phyloP scores from a whole-genome alignment of 2,113 vertebrate species.

The Sinocyclocheilus anophthalmus region DNA sequence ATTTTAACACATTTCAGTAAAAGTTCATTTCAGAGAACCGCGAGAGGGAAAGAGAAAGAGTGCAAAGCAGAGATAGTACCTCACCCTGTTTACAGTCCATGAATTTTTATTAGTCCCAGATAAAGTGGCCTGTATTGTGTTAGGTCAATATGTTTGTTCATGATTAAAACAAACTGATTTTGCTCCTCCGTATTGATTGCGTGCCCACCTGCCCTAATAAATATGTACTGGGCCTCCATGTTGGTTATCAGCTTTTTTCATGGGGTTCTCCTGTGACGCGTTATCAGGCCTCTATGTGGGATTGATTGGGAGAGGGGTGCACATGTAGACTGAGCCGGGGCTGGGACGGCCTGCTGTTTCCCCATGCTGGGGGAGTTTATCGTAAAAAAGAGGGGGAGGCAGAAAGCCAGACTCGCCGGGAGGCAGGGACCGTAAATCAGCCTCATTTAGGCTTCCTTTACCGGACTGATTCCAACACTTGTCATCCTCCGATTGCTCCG shows the following conservation, averaged over 20 bases:
- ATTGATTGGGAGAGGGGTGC: slow-evolving; percentile 34
- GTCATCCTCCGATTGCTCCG: slow-evolving; percentile 92
- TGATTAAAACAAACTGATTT: slow-evolving; percentile 77
- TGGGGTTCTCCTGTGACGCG: neutral
- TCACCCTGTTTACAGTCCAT: slow-evolving; percentile 72
- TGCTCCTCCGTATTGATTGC: slow-evolving; percentile 69
- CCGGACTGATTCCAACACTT: slow-evolving; percentile 92
- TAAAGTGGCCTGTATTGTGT: slow-evolving; percentile 74
- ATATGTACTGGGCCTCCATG: slow-evolving; percentile 59
- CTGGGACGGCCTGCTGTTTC: slow-evolving; percentile 63
- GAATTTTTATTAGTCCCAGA: slow-evolving; percentile 78
- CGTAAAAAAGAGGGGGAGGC: slow-evolving; percentile 59
- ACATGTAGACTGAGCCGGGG: neutral
- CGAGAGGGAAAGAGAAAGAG: slow-evolving; percentile 12
- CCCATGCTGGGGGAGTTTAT: slow-evolving; percentile 60
- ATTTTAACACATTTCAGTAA: slow-evolving; percentile 28
- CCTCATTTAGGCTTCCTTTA: slow-evolving; percentile 92
- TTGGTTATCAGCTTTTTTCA: slow-evolving; percentile 61
- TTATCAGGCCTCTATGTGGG: slow-evolving; percentile 39
- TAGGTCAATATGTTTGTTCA: slow-evolving; percentile 71
- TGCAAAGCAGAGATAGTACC: slow-evolving; percentile 50
- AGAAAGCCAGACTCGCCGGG: slow-evolving; percentile 57
- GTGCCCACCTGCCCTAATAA: slow-evolving; percentile 64
- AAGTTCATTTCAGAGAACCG: slow-evolving; percentile 24
- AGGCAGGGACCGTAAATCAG: slow-evolving; percentile 87